Evolutionary conservation across 2,113 vertebrate genomes (phyloP).

Genomic region (Callionymus lyra): DNA sequence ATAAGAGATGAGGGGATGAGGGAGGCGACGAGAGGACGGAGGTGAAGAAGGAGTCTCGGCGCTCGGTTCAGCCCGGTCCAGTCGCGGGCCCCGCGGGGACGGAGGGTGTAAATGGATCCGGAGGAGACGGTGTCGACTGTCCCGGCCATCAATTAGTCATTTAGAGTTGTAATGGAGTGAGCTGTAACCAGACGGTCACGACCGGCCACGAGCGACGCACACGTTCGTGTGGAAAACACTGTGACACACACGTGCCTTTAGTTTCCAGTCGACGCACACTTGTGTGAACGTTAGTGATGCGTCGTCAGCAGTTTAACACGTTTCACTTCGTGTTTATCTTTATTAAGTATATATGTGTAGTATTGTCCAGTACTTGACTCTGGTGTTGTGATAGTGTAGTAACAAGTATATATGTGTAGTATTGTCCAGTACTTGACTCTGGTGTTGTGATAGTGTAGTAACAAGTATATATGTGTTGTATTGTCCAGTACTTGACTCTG

Average conservation of each 20-base stretch:
- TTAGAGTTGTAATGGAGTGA: slow-evolving; percentile 57
- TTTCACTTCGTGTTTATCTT: not conserved
- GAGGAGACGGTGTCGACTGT: slow-evolving; percentile 57
- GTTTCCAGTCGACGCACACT: too few species aligned
- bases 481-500: too few species aligned
- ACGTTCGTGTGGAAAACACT: not conserved
- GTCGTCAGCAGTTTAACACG: not conserved
- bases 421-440: too few species aligned
- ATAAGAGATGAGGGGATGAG: slow-evolving; percentile 50
- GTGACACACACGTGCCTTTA: too few species aligned
- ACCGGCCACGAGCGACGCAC: slow-evolving; percentile 1
- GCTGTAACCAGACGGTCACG: slow-evolving; percentile 44
- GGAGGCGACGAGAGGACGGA: slow-evolving; percentile 17
- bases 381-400: too few species aligned
- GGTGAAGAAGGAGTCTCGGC: slow-evolving; percentile 18
- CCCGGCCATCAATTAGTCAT: slow-evolving; percentile 64
- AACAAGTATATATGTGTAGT: too few species aligned
- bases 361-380: too few species aligned
- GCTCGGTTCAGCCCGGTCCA: too few species aligned
- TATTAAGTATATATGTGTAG: too few species aligned
- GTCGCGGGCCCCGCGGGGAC: slow-evolving; percentile 16
- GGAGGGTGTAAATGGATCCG: slow-evolving; percentile 54
- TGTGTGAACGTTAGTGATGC: too few species aligned
- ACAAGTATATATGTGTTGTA: too few species aligned
- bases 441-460: too few species aligned